Evolutionary conservation across 1,140 invertebrate species (phyloP).

Genomic region (Drosophila arawakana): DNA sequence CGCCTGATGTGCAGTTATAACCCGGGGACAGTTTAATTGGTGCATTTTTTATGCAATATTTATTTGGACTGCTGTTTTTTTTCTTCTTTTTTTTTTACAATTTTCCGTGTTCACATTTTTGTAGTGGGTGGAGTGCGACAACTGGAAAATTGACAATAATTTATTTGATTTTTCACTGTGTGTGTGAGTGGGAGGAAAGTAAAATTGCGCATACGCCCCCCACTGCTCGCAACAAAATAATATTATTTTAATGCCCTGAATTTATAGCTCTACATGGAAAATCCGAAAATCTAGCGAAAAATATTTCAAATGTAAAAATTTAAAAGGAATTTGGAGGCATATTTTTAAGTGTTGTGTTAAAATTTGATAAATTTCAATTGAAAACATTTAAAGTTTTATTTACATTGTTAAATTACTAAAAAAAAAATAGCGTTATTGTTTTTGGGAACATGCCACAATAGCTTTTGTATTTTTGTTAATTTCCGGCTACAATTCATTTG

Average conservation of each 20-base stretch:
- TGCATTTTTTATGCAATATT: constrained; percentile 77
- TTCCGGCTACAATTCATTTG: constrained; percentile 75
- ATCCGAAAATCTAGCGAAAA: constrained; percentile 28
- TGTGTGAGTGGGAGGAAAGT: constrained; percentile 15
- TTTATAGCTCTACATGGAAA: constrained; percentile 56
- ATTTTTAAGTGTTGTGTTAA: too few relatives aligned
- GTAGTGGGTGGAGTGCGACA: constrained; percentile 32
- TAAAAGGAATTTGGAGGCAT: not conserved
- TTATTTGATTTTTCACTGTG: constrained; percentile 70
- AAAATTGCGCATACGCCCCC: constrained; percentile 50
- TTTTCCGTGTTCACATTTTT: constrained; percentile 31
- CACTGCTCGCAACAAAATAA: constrained; percentile 40
- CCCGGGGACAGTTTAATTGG: constrained; percentile 84
- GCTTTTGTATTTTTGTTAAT: constrained; percentile 72
- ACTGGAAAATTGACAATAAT: constrained; percentile 83
- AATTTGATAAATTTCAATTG: too few relatives aligned
- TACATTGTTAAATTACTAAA: not conserved
- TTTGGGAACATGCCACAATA: constrained; percentile 33
- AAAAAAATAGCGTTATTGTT: not conserved
- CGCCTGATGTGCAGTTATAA: constrained; percentile 80
- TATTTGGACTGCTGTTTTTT: not conserved
- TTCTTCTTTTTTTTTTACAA: not conserved
- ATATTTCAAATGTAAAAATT: not conserved
- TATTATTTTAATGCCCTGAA: constrained; percentile 77
- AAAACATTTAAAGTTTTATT: too few relatives aligned